These are phyloP conservation scores for Tetranychus urticae DNA, from an alignment of 1,140 invertebrate species.

Conservation along the genomic window DNA sequence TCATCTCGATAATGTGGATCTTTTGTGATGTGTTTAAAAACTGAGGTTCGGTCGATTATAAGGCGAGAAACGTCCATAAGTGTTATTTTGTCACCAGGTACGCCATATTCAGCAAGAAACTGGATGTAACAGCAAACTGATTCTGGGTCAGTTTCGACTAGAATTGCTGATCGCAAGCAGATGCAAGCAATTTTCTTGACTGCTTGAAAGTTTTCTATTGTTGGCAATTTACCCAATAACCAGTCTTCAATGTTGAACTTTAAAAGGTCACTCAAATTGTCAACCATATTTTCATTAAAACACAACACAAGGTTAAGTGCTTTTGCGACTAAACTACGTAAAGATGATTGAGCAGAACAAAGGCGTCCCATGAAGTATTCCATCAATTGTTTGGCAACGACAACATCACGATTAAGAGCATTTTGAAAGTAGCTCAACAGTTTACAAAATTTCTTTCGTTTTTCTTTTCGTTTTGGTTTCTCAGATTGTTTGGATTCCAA, in stretches of 20 bases:
- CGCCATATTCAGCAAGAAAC: slow-evolving; percentile 45
- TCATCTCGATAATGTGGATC: slow-evolving; percentile 8
- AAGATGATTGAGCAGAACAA: slow-evolving; percentile 49
- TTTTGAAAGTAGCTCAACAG: slow-evolving; percentile 43
- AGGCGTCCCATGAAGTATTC: slow-evolving; percentile 70
- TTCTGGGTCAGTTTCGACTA: slow-evolving; percentile 62
- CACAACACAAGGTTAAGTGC: slow-evolving; percentile 15
- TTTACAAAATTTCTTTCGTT: slow-evolving; percentile 46
- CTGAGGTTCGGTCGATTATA: slow-evolving; percentile 72
- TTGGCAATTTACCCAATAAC: slow-evolving; percentile 40
- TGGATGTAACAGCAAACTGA: slow-evolving; percentile 68
- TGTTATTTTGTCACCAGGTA: slow-evolving; percentile 18
- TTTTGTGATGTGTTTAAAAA: slow-evolving; percentile 36
- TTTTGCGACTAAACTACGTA: slow-evolving; percentile 47
- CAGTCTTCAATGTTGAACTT: slow-evolving; percentile 26
- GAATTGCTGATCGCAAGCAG: slow-evolving; percentile 36
- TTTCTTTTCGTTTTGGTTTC: slow-evolving; percentile 15
- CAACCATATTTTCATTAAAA: slow-evolving; percentile 5
- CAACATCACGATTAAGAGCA: slow-evolving; percentile 29
- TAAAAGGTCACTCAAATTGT: not conserved
- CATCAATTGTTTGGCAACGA: slow-evolving; percentile 48
- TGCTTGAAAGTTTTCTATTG: slow-evolving; percentile 28
- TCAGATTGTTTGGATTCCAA: slow-evolving; percentile 16
- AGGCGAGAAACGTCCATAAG: slow-evolving; percentile 58
- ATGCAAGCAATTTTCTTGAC: slow-evolving; percentile 20